Percentiles rank a stretch among this genome's conserved stretches.
These are phyloP conservation scores for Suricata suricatta DNA, from an alignment of 2,113 vertebrate genomes.

Conservation along the genomic window DNA sequence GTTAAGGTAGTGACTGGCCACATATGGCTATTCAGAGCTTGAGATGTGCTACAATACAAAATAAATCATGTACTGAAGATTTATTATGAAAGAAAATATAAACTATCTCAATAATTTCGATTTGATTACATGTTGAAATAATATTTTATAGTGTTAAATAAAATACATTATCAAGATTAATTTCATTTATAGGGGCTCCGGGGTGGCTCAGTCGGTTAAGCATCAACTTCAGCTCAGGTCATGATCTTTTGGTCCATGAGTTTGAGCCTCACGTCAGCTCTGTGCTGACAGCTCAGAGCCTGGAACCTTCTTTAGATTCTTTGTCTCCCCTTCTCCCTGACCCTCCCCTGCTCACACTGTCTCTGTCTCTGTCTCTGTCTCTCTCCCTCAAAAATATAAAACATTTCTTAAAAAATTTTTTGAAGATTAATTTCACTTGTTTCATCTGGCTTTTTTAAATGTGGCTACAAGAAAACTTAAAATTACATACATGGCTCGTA, in stretches of 20 bases:
- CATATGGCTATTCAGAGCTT: background rate
- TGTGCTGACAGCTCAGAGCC: too few relatives aligned
- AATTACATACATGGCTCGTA: background rate
- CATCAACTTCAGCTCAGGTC: too few relatives aligned
- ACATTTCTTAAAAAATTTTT: too few relatives aligned
- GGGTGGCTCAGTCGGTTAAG: too few relatives aligned
- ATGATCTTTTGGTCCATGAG: too few relatives aligned
- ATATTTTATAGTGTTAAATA: background rate
- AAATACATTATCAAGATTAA: constrained; percentile 21
- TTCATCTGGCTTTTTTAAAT: constrained; percentile 2
- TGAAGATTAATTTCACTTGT: constrained; percentile 2
- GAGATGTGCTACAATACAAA: background rate
- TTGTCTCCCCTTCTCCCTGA: too few relatives aligned
- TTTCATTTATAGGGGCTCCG: background rate
- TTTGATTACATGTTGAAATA: background rate
- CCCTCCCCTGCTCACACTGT: too few relatives aligned
- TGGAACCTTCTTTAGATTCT: too few relatives aligned
- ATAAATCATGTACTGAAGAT: background rate
- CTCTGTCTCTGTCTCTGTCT: too few relatives aligned
- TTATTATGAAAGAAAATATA: background rate
- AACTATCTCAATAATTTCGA: background rate
- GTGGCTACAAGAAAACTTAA: background rate
- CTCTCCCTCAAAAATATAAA: too few relatives aligned
- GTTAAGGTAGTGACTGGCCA: background rate
- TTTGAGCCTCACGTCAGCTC: too few relatives aligned